phyloP scores from a whole-genome alignment of 2,888 invertebrate genomes.

The Hyposoter didymator region DNA sequence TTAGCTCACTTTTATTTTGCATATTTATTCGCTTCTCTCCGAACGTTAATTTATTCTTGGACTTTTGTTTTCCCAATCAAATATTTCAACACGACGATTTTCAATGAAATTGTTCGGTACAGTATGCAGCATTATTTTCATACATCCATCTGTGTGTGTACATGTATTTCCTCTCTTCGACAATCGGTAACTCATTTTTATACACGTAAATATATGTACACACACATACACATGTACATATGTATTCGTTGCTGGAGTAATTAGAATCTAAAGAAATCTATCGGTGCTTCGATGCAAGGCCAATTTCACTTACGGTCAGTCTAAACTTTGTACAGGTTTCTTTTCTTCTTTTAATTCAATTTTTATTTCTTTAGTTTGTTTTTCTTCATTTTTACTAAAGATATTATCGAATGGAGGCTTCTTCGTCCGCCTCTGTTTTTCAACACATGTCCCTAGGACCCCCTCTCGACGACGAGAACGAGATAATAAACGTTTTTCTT shows the following conservation, averaged over 20 bases:
- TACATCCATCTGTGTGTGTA: constrained; percentile 2
- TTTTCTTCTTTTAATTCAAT: constrained; percentile 13
- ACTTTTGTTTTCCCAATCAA: background rate
- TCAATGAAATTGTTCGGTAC: constrained; percentile 49
- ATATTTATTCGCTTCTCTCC: constrained; percentile 15
- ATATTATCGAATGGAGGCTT: constrained; percentile 59
- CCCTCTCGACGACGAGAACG: constrained; percentile 61
- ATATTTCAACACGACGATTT: constrained; percentile 36
- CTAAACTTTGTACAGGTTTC: constrained; percentile 68
- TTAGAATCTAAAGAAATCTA: constrained; percentile 64
- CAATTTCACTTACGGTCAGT: constrained; percentile 70
- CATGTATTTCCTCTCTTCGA: background rate
- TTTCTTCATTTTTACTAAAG: constrained; percentile 51
- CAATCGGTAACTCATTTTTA: constrained; percentile 1
- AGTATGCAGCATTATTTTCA: constrained; percentile 22
- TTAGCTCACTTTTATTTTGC: constrained; percentile 37
- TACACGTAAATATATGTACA: constrained; percentile 6
- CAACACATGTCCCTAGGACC: constrained; percentile 15
- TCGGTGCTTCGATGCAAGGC: constrained; percentile 69
- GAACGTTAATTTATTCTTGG: background rate
- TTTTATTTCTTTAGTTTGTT: constrained; percentile 34
- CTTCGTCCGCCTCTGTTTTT: constrained; percentile 9
- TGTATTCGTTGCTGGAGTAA: constrained; percentile 50
- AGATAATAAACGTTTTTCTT: constrained; percentile 45
- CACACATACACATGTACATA: constrained; percentile 41